Conservation (phyloP, 2,888 invertebrate species). For the Cephus rjabovi region DNA sequence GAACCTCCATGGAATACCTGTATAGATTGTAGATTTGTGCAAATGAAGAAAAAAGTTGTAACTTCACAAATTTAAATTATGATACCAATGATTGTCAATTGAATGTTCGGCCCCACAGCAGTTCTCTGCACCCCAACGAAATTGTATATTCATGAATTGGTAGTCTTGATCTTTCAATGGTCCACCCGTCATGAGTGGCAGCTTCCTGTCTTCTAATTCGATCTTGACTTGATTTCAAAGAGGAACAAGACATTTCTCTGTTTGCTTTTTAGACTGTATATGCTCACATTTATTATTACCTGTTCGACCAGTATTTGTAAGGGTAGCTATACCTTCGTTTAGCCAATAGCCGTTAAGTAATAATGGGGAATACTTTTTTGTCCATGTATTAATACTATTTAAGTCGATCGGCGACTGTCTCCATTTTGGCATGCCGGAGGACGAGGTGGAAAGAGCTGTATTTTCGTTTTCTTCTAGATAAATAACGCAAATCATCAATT, state of each 20-base stretch:
- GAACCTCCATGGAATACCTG: conserved; percentile 53
- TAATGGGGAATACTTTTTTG: conserved; percentile 38
- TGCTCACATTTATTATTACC: conserved; percentile 29
- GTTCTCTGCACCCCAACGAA: conserved; percentile 49
- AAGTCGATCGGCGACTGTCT: conserved; percentile 52
- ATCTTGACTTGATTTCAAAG: conserved; percentile 19
- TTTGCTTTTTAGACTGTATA: neutral
- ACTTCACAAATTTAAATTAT: neutral
- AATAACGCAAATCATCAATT: neutral
- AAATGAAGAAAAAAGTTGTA: neutral
- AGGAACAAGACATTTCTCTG: neutral
- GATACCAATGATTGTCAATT: conserved; percentile 44
- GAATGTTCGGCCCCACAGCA: conserved; percentile 50
- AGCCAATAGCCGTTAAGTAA: conserved; percentile 44
- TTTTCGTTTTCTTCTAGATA: conserved; percentile 4
- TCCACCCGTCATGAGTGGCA: conserved; percentile 35
- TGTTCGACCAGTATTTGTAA: conserved; percentile 51
- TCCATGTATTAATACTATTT: conserved; percentile 31
- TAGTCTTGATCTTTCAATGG: conserved; percentile 40
- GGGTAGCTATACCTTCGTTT: conserved; percentile 32
- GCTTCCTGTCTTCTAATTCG: conserved; percentile 1
- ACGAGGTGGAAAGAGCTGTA: conserved; percentile 39
- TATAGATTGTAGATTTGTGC: neutral
- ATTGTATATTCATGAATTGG: conserved; percentile 42
- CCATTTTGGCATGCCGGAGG: conserved; percentile 52